A percentile compares a stretch with the other conserved stretches of the same genome.
Conservation (phyloP, 2,888 invertebrate species). For the Endomychus coccineus region DNA sequence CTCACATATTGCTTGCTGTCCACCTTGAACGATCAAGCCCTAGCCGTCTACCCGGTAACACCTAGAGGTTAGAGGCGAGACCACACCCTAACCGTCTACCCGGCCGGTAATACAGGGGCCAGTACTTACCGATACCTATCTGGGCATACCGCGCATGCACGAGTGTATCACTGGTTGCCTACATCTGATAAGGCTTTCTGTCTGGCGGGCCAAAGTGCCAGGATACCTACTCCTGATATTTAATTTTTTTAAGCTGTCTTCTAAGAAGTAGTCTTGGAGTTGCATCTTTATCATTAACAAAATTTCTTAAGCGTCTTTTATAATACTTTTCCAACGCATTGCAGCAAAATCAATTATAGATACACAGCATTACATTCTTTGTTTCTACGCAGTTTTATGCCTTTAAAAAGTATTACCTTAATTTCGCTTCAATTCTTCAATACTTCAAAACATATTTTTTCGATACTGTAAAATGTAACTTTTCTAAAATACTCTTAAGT, state of each 20-base stretch:
- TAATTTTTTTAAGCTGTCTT: constrained; percentile 1
- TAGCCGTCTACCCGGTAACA: no score
- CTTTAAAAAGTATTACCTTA: background rate
- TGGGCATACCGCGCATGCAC: no score
- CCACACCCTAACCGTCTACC: no score
- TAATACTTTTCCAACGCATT: constrained; percentile 1
- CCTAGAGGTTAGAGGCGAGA: no score
- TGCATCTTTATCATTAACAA: constrained; percentile 1
- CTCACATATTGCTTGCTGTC: no score
- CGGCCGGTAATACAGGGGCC: no score
- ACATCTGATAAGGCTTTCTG: no score
- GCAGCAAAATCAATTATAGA: background rate
- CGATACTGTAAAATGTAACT: background rate
- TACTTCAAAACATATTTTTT: background rate
- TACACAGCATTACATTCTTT: background rate
- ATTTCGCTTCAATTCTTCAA: background rate
- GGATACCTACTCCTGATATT: no score
- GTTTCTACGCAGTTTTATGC: constrained; percentile 1
- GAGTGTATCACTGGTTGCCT: no score
- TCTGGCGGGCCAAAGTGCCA: no score
- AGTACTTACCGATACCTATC: no score
- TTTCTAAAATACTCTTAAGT: background rate
- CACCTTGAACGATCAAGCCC: no score
- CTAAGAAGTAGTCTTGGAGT: constrained; percentile 1
- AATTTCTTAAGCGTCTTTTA: constrained; percentile 1